Conservation (phyloP, 1,140 invertebrate species). For the Mya arenaria region DNA sequence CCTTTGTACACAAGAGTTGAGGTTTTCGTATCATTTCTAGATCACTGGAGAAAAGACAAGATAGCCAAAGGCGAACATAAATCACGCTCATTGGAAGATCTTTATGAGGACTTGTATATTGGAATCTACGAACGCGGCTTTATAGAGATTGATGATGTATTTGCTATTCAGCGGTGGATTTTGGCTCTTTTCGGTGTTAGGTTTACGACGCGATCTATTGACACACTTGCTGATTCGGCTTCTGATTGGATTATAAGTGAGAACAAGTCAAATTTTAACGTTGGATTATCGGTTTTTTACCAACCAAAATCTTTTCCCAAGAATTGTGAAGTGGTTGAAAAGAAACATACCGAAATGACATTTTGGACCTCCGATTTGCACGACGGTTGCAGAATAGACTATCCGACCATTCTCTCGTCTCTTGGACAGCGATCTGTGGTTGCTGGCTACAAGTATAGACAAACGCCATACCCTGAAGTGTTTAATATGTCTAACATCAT, state of each 20-base stretch:
- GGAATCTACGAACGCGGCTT: constrained; percentile 10
- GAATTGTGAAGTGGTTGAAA: too few species aligned
- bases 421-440: neutral
- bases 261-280: too few species aligned
- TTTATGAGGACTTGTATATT: constrained; percentile 2
- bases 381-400: constrained; percentile 6
- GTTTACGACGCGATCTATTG: too few species aligned
- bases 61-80: neutral
- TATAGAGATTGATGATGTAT: constrained; percentile 27
- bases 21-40: neutral
- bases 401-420: neutral
- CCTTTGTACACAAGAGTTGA: neutral
- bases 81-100: neutral
- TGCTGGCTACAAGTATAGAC: neutral
- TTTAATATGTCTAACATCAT: neutral
- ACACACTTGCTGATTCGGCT: too few species aligned
- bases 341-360: neutral
- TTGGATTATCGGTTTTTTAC: too few species aligned
- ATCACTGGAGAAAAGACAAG: neutral
- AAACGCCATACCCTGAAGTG: neutral
- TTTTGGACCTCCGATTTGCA: constrained; percentile 19
- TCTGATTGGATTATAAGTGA: too few species aligned
- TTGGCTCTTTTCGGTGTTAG: neutral
- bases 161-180: constrained; percentile 7
- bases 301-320: too few species aligned